A percentile compares a stretch with the other conserved stretches of the same genome.
Conservation (phyloP, 2,888 invertebrate species). For the Trichogramma evanescens region DNA sequence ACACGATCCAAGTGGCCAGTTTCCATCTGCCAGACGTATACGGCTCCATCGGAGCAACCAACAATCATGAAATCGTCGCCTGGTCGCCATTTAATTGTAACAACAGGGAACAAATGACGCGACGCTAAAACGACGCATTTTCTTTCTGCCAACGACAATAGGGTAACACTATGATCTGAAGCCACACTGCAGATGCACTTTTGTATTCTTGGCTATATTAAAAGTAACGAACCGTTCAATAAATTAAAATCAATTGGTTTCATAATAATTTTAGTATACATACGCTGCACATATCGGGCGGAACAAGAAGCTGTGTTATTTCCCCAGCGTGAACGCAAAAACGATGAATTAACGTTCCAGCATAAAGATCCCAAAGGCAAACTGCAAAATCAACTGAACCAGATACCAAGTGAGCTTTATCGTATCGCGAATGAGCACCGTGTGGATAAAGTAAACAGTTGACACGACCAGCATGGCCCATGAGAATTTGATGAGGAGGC, state of each 20-base stretch:
- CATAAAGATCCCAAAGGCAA: constrained; percentile 90
- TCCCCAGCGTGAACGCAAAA: constrained; percentile 98
- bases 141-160: constrained; percentile 84
- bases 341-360: constrained; percentile 80
- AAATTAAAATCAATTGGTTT: background rate
- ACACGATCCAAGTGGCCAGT: constrained; percentile 96
- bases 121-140: constrained; percentile 92
- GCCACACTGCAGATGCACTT: constrained; percentile 95
- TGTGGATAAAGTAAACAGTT: constrained; percentile 94
- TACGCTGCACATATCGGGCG: constrained; percentile 84
- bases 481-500: constrained; percentile 80
- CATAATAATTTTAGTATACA: constrained; percentile 39
- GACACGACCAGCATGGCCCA: constrained; percentile 88
- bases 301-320: constrained; percentile 87
- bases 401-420: constrained; percentile 81
- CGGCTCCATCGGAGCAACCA: constrained; percentile 93
- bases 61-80: constrained; percentile 97
- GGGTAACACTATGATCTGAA: constrained; percentile 93
- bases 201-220: constrained; percentile 74
- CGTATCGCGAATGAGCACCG: constrained; percentile 82
- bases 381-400: constrained; percentile 98
- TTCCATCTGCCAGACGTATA: constrained; percentile 99
- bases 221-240: background rate
- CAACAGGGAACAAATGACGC: constrained; percentile 91
- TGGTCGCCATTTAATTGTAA: constrained; percentile 92